phyloP scores from a whole-genome alignment of 2,113 vertebrate species.

The Furnarius figulus region DNA sequence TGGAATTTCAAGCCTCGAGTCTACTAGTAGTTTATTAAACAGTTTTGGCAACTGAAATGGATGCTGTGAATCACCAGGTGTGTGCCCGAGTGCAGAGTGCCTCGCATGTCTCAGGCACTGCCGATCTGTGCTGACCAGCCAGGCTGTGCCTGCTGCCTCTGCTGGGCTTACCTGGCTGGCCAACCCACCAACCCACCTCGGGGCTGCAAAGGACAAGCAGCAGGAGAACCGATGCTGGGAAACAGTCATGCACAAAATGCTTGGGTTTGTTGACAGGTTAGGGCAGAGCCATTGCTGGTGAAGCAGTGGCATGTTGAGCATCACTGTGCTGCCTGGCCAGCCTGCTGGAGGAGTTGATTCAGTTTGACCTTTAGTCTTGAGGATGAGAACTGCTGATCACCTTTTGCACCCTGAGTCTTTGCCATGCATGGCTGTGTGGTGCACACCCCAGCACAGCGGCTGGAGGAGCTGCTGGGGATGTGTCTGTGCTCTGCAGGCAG shows the following conservation, averaged over 20 bases:
- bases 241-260: neutral
- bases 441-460: fast-evolving
- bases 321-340: neutral
- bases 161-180: fast-evolving
- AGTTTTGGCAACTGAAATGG: neutral
- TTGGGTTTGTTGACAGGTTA: neutral
- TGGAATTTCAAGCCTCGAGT: neutral
- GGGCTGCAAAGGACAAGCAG: neutral
- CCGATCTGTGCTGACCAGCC: neutral
- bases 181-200: fast-evolving
- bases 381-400: neutral
- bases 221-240: neutral
- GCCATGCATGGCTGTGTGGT: fast-evolving
- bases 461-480: neutral
- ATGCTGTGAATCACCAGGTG: neutral
- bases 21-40: conserved; percentile 27
- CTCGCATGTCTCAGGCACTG: neutral
- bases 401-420: neutral
- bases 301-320: neutral
- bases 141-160: neutral
- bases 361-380: neutral
- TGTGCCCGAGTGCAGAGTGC: neutral
- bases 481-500: neutral
- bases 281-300: neutral
- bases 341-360: neutral